Base-by-base conservation (phyloP, 2,888 invertebrate genomes). In the Schizotus pectinicornis region DNA sequence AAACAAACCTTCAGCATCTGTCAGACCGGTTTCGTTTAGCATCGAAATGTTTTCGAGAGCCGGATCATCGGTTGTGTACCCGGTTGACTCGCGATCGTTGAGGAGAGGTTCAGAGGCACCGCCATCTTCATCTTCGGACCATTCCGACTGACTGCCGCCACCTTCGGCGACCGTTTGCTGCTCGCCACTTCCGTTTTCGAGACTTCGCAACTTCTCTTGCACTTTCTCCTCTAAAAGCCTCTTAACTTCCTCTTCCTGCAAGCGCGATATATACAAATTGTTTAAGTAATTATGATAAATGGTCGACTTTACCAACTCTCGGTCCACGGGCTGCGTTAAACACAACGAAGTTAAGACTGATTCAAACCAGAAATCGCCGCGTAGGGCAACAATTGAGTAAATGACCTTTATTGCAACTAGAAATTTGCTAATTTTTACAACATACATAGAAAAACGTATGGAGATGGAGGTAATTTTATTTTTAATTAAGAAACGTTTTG, bases 41-140 rank as follows among this genome's bases (percentile, higher is more conserved):
- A 93, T 87, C 36, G 92, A 92, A 46, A 91, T 87, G 79, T 93
- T 92, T 79, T 93, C 92, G 7, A 92, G 81, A 9, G 91, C 92
- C 0, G 92, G 92, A 79, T 93, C 92, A 79, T 93, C 92, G 0
- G 92, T 92, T n/a, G 90, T 91, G 76, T 92, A 93, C 22, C 92
- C 92, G 1, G 91, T 90, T 63, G 91, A 91, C 68, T 85, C 85
- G 43, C 82, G 70, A 62, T 84, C 83, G 43, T 80, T 81, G 31
- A 83, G 67, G n/a, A 83, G 70, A 7, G 82, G 82, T 61, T 83
- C 86, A n/a, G 86, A 86, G 46, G 85, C 86, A 59, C 86, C 87
- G 38, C 85, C 86, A 64, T 86, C 86, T 66, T 85, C 85, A 68
- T 86, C 86, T 71, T 86, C 86, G 63, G 90, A 90, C 91, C 91